A percentile compares a stretch with the other conserved stretches of the same genome.
Conservation (phyloP, 2,797 vertebrate species). For the Artibeus jamaicensis region DNA sequence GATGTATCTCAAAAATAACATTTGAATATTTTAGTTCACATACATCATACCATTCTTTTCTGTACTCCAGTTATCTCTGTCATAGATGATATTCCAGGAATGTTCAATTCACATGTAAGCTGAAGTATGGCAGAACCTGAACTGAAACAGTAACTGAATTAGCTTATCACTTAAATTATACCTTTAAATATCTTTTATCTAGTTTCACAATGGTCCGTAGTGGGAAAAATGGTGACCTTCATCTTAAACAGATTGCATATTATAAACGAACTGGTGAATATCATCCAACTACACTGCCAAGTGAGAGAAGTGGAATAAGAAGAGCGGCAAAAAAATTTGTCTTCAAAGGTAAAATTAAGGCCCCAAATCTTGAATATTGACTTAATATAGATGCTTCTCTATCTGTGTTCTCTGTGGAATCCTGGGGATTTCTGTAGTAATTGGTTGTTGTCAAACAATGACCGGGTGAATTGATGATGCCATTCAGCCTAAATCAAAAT, state of each 20-base stretch:
- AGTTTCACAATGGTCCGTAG: slow-evolving; percentile 81
- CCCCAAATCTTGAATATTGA: background rate
- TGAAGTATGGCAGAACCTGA: slow-evolving; percentile 48
- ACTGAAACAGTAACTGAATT: slow-evolving; percentile 45
- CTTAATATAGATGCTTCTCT: background rate
- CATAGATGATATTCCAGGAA: slow-evolving; percentile 60
- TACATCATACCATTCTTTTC: slow-evolving; percentile 36
- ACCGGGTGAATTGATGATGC: background rate
- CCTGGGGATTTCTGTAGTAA: background rate
- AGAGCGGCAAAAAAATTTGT: slow-evolving; percentile 85
- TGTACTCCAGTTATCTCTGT: slow-evolving; percentile 44
- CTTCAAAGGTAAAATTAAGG: slow-evolving; percentile 79
- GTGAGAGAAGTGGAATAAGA: slow-evolving; percentile 85
- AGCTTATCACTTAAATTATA: slow-evolving; percentile 15
- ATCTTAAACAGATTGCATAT: slow-evolving; percentile 84
- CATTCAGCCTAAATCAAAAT: background rate
- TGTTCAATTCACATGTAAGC: slow-evolving; percentile 26
- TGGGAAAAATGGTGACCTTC: slow-evolving; percentile 83
- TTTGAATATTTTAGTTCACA: slow-evolving; percentile 46
- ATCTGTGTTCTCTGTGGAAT: background rate
- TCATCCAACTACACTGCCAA: slow-evolving; percentile 81
- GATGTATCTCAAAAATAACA: slow-evolving; percentile 53
- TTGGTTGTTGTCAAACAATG: background rate
- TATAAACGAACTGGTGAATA: slow-evolving; percentile 84
- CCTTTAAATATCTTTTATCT: slow-evolving; percentile 64